Conservation (phyloP, 1,140 invertebrate genomes). For the Odontomachus brunneus region DNA sequence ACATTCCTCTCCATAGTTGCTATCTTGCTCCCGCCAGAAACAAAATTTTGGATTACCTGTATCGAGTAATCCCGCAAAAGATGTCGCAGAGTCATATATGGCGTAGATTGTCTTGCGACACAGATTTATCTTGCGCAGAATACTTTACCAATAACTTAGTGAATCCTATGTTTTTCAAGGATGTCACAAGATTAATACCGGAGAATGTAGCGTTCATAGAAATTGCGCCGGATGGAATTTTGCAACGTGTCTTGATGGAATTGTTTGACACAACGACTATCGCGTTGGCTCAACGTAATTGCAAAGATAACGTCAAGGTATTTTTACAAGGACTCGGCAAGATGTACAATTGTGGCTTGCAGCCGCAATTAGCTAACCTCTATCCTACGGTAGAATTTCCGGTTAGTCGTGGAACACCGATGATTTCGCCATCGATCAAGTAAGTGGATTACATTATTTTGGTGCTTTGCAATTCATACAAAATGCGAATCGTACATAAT, state of each 20-base stretch:
- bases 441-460: neutral
- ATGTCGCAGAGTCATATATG: no score
- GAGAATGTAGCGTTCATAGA: constrained; percentile 92
- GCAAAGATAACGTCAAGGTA: constrained; percentile 89
- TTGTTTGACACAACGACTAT: constrained; percentile 86
- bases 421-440: constrained; percentile 88
- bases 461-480: no score
- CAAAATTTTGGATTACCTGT: constrained; percentile 89
- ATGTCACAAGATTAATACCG: constrained; percentile 91
- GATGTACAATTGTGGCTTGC: constrained; percentile 88
- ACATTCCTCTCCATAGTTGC: constrained; percentile 90
- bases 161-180: constrained; percentile 94
- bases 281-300: constrained; percentile 91
- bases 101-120: constrained; percentile 78
- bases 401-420: constrained; percentile 90
- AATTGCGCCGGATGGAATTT: constrained; percentile 93
- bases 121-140: constrained; percentile 92
- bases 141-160: constrained; percentile 97
- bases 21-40: constrained; percentile 88
- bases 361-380: constrained; percentile 87
- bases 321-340: constrained; percentile 90
- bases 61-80: constrained; percentile 88
- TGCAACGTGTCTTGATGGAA: constrained; percentile 88
- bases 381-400: constrained; percentile 89
- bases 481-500: no score